Evolutionary conservation across 2,113 vertebrate species (phyloP).

Genomic region (Hyla sarda): DNA sequence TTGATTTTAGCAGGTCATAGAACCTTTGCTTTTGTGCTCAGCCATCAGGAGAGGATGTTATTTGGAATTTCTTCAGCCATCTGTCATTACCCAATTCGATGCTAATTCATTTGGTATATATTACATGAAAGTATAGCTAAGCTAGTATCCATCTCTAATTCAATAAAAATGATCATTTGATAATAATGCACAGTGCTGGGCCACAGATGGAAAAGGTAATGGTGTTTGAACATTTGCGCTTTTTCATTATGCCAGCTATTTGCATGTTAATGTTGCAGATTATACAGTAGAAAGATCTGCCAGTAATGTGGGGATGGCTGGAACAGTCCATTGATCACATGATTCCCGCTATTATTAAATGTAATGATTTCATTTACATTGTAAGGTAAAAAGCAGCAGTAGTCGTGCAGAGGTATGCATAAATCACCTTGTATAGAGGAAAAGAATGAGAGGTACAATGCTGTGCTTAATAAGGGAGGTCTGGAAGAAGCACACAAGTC

Average conservation of each 20-base stretch:
- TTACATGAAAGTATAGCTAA: constrained; percentile 60
- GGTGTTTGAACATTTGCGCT: constrained; percentile 61
- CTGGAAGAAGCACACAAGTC: not conserved
- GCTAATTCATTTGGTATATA: constrained; percentile 61
- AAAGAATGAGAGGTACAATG: not conserved
- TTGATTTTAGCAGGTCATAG: constrained; percentile 33
- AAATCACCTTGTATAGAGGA: constrained; percentile 15
- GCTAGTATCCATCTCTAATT: constrained; percentile 64
- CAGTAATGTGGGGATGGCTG: constrained; percentile 64
- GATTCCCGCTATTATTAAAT: constrained; percentile 62
- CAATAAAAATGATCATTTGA: constrained; percentile 65
- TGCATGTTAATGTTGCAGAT: constrained; percentile 63
- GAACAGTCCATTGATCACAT: constrained; percentile 52
- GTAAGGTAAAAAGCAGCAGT: constrained; percentile 22
- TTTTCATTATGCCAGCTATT: constrained; percentile 62
- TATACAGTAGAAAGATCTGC: constrained; percentile 67
- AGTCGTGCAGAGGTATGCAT: constrained; percentile 30
- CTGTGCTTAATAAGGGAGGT: constrained; percentile 1
- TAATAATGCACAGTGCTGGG: constrained; percentile 62
- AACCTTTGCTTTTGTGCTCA: constrained; percentile 52
- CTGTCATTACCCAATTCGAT: constrained; percentile 56
- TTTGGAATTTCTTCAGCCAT: constrained; percentile 56
- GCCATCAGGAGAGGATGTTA: constrained; percentile 49
- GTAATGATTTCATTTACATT: constrained; percentile 62
- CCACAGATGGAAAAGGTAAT: constrained; percentile 66